These are phyloP conservation scores for Ornithoptera priamus DNA, from an alignment of 2,888 invertebrate species.

Conservation along the genomic window DNA sequence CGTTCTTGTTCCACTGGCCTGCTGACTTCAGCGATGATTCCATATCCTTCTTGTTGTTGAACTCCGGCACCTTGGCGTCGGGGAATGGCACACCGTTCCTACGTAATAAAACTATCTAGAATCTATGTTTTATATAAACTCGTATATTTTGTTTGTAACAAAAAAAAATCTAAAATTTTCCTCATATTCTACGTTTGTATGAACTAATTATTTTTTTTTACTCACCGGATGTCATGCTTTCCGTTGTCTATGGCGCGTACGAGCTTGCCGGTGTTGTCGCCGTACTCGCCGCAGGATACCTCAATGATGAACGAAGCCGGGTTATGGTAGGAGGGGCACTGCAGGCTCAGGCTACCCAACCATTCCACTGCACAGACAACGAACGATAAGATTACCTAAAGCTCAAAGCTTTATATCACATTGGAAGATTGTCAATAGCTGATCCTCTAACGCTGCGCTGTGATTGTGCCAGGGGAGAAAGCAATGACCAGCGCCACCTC, in stretches of 20 bases:
- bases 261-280: constrained; percentile 91
- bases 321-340: constrained; percentile 97
- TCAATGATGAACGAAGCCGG: constrained; percentile 98
- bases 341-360: constrained; percentile 88
- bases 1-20: constrained; percentile 76
- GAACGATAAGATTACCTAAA: not conserved
- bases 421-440: too few relatives aligned
- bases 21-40: constrained; percentile 54
- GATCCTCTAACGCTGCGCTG: too few relatives aligned
- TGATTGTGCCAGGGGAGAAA: too few relatives aligned
- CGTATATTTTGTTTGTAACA: too few relatives aligned
- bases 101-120: constrained; percentile 19
- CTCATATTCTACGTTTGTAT: too few relatives aligned
- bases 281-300: constrained; percentile 97
- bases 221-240: constrained; percentile 84
- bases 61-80: constrained; percentile 75
- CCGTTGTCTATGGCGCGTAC: constrained; percentile 93
- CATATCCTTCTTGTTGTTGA: constrained; percentile 76
- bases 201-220: not conserved
- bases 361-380: constrained; percentile 61
- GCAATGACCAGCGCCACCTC: too few relatives aligned
- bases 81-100: constrained; percentile 86
- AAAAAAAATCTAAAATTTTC: too few relatives aligned
- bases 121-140: too few relatives aligned
- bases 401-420: not conserved